Conservation (phyloP, 2,888 invertebrate species). For the Acleris literana region DNA sequence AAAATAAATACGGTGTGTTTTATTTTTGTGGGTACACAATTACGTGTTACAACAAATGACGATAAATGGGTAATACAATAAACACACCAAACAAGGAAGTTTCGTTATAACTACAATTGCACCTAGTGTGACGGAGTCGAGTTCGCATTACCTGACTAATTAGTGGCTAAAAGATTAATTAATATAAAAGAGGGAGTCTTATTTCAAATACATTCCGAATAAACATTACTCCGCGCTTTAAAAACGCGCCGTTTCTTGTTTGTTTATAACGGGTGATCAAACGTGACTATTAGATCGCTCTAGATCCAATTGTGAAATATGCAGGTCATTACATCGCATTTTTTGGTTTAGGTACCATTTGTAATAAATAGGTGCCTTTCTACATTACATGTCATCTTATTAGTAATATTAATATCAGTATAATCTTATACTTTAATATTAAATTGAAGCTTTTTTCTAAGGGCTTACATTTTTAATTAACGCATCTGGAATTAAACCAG, state of each 20-base stretch:
- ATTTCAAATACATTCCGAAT: constrained; percentile 7
- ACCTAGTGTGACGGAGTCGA: background rate
- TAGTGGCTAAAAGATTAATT: background rate
- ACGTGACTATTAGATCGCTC: background rate
- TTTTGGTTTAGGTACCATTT: background rate
- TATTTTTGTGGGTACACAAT: too few species aligned
- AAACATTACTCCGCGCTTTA: constrained; percentile 1
- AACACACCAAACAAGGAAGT: background rate
- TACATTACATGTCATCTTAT: too few species aligned
- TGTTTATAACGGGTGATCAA: background rate
- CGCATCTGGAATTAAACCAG: too few species aligned
- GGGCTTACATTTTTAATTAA: too few species aligned
- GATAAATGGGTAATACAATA: too few species aligned
- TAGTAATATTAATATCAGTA: too few species aligned
- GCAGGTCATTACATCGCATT: background rate
- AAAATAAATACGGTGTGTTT: too few species aligned
- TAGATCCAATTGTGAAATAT: background rate
- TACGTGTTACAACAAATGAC: too few species aligned
- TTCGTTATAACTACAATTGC: too few species aligned
- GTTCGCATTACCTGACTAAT: background rate
- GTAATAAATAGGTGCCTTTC: too few species aligned
- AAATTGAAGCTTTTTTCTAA: too few species aligned
- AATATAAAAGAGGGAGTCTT: background rate
- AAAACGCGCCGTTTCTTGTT: background rate
- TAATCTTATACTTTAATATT: too few species aligned